Evolutionary conservation across 2,888 invertebrate species (phyloP), one percentile per base, ranked within the genome.

Genomic region (Cepaea hortensis): DNA sequence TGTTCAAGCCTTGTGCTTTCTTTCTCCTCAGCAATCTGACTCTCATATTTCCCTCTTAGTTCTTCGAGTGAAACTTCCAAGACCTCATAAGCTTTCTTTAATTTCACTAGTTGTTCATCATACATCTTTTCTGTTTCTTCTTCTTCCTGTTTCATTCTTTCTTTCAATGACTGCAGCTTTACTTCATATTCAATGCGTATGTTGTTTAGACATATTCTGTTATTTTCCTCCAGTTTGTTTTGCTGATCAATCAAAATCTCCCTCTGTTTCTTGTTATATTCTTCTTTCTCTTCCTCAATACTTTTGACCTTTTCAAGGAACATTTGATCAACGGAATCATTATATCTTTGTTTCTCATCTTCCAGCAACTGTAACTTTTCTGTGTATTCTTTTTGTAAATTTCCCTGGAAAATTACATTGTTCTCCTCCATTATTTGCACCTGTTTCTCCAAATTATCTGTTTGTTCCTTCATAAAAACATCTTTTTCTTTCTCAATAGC

Each of bases 401-500:
- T 1, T 46, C 65, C 68, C 5, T 48, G 81, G n/a, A 81, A 70
- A 9, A 15, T 70, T 5, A 5, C 20, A 20, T 81, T 61, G 15
- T 46, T 68, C 20, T 81, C 81, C 23, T 81, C 81, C 65, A 81
- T 81, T 81, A 48, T n/a, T 46, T 35, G n/a, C 20, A 35, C 6
- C 46, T 81, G 62, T 20, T 65, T 23, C 62, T 23, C 65, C 62
- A 35, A 35, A 5, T n/a, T 81, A 2, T 65, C 2, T 18, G 35
- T 18, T 20, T 68, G 68, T 23, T 81, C 68, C 68, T 9, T 48
- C 50, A 68, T n/a, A 68, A 15, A 81, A 4, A 48, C 70, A 3
- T 35, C 72, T 18, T 81, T 81, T 50, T 81, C 81, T 55, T 23
- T 48, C 15, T 81, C 70, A 81, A 81, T 6, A 70, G 48, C n/a